Evolutionary conservation across 2,888 invertebrate species (phyloP).

Genomic region (Coremacera marginata): DNA sequence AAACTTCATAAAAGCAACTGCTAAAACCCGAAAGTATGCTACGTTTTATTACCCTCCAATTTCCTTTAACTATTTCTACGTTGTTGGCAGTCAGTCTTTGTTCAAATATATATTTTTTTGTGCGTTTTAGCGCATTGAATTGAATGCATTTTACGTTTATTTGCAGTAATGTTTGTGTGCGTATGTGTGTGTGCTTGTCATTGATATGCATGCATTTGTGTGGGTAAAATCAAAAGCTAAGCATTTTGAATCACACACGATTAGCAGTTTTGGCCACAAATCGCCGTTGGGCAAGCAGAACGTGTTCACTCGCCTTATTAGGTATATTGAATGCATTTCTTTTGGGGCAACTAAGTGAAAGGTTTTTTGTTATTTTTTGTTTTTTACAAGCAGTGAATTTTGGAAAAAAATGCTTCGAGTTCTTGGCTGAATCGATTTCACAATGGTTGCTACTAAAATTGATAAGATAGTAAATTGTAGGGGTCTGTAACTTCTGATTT

Average conservation of each 20-base stretch:
- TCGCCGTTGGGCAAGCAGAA: constrained; percentile 20
- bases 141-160: neutral
- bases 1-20: too few species aligned
- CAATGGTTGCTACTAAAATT: too few species aligned
- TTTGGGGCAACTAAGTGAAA: too few species aligned
- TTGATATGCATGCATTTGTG: neutral
- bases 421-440: too few species aligned
- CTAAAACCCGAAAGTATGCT: neutral
- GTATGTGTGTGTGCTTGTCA: neutral
- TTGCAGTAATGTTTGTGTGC: neutral
- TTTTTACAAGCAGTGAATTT: too few species aligned
- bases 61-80: neutral
- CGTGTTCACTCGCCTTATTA: constrained; percentile 15
- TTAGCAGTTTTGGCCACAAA: constrained; percentile 7
- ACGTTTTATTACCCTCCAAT: neutral
- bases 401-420: too few species aligned
- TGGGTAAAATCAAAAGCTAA: constrained; percentile 13
- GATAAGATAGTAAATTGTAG: too few species aligned
- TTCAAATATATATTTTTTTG: neutral
- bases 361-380: too few species aligned
- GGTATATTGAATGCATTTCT: neutral
- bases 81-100: neutral
- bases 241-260: neutral
- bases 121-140: neutral
- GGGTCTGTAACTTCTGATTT: too few species aligned